Evolutionary conservation across 2,113 vertebrate species (phyloP).

Genomic region (Bubo blakistoni): DNA sequence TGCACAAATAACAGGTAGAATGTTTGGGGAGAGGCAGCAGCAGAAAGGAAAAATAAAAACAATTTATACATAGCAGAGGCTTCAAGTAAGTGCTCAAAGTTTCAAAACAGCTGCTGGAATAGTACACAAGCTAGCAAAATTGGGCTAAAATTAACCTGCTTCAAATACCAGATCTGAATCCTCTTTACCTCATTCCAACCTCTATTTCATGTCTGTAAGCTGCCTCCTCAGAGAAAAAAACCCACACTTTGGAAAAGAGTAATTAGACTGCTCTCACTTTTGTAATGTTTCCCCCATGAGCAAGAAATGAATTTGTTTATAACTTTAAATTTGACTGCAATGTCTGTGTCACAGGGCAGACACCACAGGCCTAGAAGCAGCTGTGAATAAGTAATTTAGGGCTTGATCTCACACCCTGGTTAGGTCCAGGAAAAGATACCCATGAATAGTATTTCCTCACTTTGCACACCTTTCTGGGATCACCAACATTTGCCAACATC

Average conservation of each 20-base stretch:
- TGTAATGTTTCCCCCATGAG: not conserved
- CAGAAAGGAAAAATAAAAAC: conserved; percentile 34
- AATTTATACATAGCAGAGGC: not conserved
- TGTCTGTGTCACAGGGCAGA: not conserved
- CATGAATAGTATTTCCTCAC: too few relatives aligned
- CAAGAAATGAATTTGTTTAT: not conserved
- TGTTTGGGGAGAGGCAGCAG: not conserved
- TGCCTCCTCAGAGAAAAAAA: not conserved
- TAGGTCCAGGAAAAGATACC: not conserved
- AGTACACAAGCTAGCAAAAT: not conserved
- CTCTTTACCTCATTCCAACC: not conserved
- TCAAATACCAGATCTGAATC: not conserved
- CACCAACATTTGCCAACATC: too few relatives aligned
- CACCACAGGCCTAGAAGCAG: not conserved
- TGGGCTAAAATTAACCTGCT: not conserved
- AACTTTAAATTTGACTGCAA: not conserved
- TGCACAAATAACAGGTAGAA: conserved; percentile 25
- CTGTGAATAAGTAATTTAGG: not conserved
- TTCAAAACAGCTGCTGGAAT: conserved; percentile 12
- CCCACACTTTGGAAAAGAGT: not conserved
- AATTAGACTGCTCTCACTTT: not conserved
- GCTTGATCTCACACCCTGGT: not conserved
- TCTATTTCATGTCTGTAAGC: not conserved
- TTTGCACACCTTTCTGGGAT: accelerated
- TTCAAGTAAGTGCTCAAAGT: not conserved